Percentiles rank a stretch among this genome's conserved stretches.
Conservation (phyloP, 2,113 vertebrate genomes). For the Catagonus wagneri region DNA sequence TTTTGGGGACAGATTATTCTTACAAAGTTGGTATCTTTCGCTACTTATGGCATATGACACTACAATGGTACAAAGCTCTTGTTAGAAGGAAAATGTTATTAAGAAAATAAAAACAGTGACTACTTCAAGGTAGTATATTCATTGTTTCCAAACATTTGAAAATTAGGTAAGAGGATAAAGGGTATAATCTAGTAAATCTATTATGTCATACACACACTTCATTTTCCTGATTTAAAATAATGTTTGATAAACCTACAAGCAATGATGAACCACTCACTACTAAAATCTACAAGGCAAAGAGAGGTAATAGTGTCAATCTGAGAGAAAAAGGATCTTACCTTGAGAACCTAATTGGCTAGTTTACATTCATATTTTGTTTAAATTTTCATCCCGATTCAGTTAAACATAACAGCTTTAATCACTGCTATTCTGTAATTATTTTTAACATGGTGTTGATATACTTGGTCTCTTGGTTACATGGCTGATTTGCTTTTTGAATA, state of each 20-base stretch:
- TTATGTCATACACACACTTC: neutral
- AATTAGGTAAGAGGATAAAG: conserved; percentile 12
- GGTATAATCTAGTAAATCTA: neutral
- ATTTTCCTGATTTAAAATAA: neutral
- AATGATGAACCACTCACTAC: neutral
- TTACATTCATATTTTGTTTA: neutral
- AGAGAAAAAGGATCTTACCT: neutral
- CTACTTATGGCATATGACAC: neutral
- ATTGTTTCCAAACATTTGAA: conserved; percentile 14
- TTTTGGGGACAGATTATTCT: neutral
- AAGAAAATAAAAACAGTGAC: neutral
- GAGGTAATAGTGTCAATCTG: neutral
- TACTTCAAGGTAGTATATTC: neutral
- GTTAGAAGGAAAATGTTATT: neutral
- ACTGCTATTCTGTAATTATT: neutral
- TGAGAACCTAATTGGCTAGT: neutral
- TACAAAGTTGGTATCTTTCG: neutral
- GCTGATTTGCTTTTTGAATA: neutral
- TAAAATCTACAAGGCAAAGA: neutral
- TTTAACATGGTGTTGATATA: neutral
- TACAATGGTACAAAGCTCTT: neutral
- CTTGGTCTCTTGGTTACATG: neutral
- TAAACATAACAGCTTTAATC: neutral
- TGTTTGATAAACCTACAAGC: neutral
- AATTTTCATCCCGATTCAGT: neutral